A percentile compares a stretch with the other conserved stretches of the same genome.
Conservation (phyloP, 2,888 invertebrate genomes). For the Acleris sparsana region DNA sequence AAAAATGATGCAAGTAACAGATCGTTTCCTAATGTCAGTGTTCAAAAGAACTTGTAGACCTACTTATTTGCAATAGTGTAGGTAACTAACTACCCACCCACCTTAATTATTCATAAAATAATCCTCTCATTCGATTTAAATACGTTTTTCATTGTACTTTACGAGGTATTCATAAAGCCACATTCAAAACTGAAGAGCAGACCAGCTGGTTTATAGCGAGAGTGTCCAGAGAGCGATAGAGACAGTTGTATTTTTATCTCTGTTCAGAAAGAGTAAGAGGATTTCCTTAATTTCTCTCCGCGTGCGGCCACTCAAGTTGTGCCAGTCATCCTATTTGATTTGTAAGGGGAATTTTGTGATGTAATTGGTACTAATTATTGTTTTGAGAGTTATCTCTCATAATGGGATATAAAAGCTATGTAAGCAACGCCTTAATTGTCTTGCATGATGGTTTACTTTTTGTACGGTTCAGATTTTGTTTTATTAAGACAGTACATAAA, state of each 20-base stretch:
- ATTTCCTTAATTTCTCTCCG: slow-evolving; percentile 66
- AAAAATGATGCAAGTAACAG: no score
- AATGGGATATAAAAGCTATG: slow-evolving; percentile 53
- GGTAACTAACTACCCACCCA: no score
- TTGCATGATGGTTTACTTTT: slow-evolving; percentile 44
- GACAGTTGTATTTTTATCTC: slow-evolving; percentile 48
- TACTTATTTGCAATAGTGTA: no score
- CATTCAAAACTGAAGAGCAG: slow-evolving; percentile 11
- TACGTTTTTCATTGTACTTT: no score
- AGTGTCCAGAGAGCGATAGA: slow-evolving; percentile 44
- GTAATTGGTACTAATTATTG: slow-evolving; percentile 81
- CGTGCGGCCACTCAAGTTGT: slow-evolving; percentile 75
- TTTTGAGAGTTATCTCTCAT: slow-evolving; percentile 67
- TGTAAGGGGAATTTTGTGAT: slow-evolving; percentile 71
- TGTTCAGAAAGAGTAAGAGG: slow-evolving; percentile 54
- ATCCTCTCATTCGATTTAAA: no score
- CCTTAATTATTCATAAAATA: no score
- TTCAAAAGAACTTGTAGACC: no score
- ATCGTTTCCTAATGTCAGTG: no score
- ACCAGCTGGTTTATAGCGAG: slow-evolving; percentile 27
- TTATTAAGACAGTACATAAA: slow-evolving; percentile 9
- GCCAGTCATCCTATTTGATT: slow-evolving; percentile 81
- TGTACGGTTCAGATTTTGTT: slow-evolving; percentile 10
- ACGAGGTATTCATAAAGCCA: not conserved
- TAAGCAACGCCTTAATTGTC: slow-evolving; percentile 44